A percentile compares a stretch with the other conserved stretches of the same genome.
Evolutionary conservation across 2,888 invertebrate species (phyloP).

Genomic region (Microctonus hyperodae): DNA sequence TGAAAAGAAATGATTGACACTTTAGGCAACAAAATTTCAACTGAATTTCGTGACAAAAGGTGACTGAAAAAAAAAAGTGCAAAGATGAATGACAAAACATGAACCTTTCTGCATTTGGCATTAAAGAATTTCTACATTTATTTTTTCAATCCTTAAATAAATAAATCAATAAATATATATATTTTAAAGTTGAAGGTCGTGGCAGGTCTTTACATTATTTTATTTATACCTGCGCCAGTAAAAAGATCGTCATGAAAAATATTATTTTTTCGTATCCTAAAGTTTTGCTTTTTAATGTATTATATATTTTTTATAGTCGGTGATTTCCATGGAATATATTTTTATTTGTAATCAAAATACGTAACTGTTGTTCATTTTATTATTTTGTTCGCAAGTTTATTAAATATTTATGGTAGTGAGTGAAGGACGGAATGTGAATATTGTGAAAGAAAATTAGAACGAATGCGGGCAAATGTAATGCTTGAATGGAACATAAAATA

Average conservation of each 20-base stretch:
- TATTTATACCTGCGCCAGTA: slow-evolving; percentile 2
- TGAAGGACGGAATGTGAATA: too few species aligned
- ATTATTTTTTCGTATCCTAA: slow-evolving; percentile 5
- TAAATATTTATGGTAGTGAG: not conserved
- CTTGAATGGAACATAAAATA: slow-evolving; percentile 8
- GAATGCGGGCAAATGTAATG: not conserved
- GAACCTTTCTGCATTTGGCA: not conserved
- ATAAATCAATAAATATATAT: too few species aligned
- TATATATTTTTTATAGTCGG: not conserved
- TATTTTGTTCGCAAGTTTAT: not conserved
- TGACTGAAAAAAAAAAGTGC: not conserved
- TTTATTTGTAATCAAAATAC: too few species aligned
- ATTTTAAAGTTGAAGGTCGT: not conserved
- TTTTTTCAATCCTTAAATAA: not conserved
- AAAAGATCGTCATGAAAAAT: not conserved
- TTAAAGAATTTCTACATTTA: slow-evolving; percentile 1
- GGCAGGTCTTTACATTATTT: not conserved
- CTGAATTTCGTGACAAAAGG: slow-evolving; percentile 15
- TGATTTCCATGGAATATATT: too few species aligned
- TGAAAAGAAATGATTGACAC: slow-evolving; percentile 5
- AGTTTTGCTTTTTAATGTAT: not conserved
- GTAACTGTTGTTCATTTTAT: too few species aligned
- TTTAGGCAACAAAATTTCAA: slow-evolving; percentile 16
- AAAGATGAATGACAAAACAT: slow-evolving; percentile 8
- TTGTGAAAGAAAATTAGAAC: not conserved